Percentiles rank a stretch among this genome's conserved stretches.
Evolutionary conservation across 2,888 invertebrate genomes (phyloP).

Genomic region (Digitonthophagus gazella): DNA sequence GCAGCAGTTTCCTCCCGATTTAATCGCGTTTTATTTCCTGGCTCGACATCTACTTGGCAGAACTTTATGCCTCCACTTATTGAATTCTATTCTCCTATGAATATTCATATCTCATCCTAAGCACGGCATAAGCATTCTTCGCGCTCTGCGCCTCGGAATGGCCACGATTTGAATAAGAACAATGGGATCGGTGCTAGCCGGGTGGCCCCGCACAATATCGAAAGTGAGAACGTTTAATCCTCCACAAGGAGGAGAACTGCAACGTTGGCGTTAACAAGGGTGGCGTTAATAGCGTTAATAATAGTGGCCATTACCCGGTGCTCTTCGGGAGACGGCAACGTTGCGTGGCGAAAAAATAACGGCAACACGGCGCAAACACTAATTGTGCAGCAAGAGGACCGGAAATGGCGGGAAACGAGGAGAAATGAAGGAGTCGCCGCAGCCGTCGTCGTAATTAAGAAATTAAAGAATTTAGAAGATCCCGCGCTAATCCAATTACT

Average conservation of each 20-base stretch:
- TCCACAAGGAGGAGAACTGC: conserved; percentile 19
- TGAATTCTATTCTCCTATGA: conserved; percentile 24
- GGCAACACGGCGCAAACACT: conserved; percentile 2
- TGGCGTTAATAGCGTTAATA: not conserved
- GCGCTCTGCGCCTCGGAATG: not conserved
- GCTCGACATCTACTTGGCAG: conserved; percentile 1
- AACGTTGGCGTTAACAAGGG: not conserved
- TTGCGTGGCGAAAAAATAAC: not conserved
- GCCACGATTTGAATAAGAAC: not conserved
- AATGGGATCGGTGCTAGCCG: conserved; percentile 16
- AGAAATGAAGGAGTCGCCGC: not conserved
- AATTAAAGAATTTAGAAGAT: conserved; percentile 10
- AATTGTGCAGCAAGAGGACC: conserved; percentile 7
- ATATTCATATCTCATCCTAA: conserved; percentile 19
- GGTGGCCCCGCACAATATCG: conserved; percentile 33
- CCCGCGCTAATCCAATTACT: conserved; percentile 12
- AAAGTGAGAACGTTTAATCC: conserved; percentile 25
- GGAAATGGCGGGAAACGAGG: not conserved
- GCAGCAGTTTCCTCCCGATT: not conserved
- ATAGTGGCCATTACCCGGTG: not conserved
- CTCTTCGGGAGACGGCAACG: not conserved
- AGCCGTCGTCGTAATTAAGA: conserved; percentile 12
- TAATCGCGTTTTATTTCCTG: not conserved
- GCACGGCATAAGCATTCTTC: not conserved
- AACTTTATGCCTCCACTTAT: conserved; percentile 19